Base-by-base conservation (phyloP, 2,888 invertebrate species). In the Anthophora plumipes region DNA sequence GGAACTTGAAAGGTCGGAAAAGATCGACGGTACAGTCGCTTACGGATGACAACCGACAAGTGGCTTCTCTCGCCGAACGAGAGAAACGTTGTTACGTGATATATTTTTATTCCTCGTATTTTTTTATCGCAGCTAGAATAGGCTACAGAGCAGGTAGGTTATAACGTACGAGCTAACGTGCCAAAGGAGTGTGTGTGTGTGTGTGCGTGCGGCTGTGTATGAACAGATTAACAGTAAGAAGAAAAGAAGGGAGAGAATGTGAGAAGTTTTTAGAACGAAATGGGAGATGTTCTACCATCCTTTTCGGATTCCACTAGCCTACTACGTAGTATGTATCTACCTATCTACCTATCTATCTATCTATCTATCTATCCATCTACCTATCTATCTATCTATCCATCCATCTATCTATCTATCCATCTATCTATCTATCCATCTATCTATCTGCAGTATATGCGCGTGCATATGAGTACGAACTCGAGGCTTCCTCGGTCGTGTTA, bases 41-140 rank as follows among this genome's bases (percentile, higher is more conserved):
- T n/a, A 3, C 54, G 70, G 22, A 55, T 63, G n/a, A 46, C n/a
- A 48, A 54, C 70, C 70, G 73, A 59, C 77, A 68, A 59, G 68
- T 77, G 67, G 80, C 69, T 77, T 63, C 77, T 85, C 64, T 55
- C 77, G 75, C 67, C 31, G 37, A 57, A 20, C 67, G 70, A 52
- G 77, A 68, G 78, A 64, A 80, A 80, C 78, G 79, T 87, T 81
- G 85, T 88, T 88, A 87, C 86, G 88, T 85, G 87, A 88, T 88
- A 88, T 87, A 88, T 88, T 88, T 88, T 88, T 88, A 88, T 88
- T 88, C 88, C 83, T 85, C 77, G 82, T 88, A 88, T 88, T 88
- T 88, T 88, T 88, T 88, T 88, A 88, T 88, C 77, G 86, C 82
- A 82, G 85, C 69, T 31, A 31, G 31, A 75, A 80, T 87, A 88